Evolutionary conservation across 1,140 invertebrate genomes (phyloP).

Genomic region (Drosophila miranda): DNA sequence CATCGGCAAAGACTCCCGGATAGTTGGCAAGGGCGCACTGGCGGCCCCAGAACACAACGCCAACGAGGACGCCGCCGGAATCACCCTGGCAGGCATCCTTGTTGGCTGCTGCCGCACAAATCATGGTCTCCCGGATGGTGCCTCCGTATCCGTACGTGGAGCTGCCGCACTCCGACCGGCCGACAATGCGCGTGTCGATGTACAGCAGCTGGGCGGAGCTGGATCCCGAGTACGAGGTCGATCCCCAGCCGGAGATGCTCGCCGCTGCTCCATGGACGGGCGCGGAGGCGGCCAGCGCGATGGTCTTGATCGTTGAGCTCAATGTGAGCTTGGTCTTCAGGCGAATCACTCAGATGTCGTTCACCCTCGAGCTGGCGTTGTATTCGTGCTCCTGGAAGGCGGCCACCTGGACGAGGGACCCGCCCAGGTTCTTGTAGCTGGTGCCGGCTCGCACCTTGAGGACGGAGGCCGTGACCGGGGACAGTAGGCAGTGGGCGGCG

Average conservation of each 20-base stretch:
- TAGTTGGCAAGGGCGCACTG: constrained; percentile 48
- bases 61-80: constrained; percentile 62
- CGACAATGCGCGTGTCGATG: constrained; percentile 58
- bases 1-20: constrained; percentile 51
- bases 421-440: constrained; percentile 31
- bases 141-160: constrained; percentile 58
- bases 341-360: constrained; percentile 83
- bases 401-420: constrained; percentile 37
- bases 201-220: constrained; percentile 44
- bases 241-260: constrained; percentile 83
- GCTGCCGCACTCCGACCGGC: constrained; percentile 37
- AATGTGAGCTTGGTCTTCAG: constrained; percentile 71
- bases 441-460: constrained; percentile 57
- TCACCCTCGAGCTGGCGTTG: constrained; percentile 28
- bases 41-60: constrained; percentile 60
- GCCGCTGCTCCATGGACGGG: constrained; percentile 48
- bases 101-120: constrained; percentile 53
- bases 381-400: constrained; percentile 54
- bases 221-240: constrained; percentile 19
- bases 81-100: constrained; percentile 75
- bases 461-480: constrained; percentile 16
- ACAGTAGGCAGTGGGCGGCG: constrained; percentile 54
- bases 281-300: constrained; percentile 61
- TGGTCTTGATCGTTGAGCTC: constrained; percentile 73
- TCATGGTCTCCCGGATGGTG: constrained; percentile 51